Base-by-base conservation (phyloP, 1,140 invertebrate genomes). In the Atta texana region DNA sequence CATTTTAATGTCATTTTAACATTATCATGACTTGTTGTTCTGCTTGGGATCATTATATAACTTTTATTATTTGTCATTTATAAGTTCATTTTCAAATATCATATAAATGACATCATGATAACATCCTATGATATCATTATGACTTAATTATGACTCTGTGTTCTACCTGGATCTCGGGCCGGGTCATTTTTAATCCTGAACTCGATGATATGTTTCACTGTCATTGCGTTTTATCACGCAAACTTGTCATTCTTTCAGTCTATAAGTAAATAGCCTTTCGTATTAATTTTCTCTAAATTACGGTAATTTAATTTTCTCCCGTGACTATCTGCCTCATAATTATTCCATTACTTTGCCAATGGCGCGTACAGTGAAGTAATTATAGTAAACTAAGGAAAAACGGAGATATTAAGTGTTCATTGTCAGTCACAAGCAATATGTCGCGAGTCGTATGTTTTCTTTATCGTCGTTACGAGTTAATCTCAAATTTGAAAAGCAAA, bases 231-330 rank as follows among this genome's bases (percentile, higher is more conserved):
- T 61, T 61, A 55, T 63, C 81, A 85, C 34, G 66, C 66, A 8
- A 81, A 28, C 53, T 28, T 44, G 21, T 61, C 44, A 39, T 81
- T 57, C 18, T 3, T 21, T 10, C 0, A 5, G 18, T 28, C 16
- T 57, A 68, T 51, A 39, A 21, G 10, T 80, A 80, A 63, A 49
- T 49, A 64, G 4, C 34, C 28, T 18, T 18, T 78, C 14, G 3
- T 24, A 53, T 78, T 53, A 21, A 78, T 66, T 34, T 78, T 78
- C 16, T 66, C 61, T 34, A 64, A 51, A 77, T 77, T 77, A 18
- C n/a, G 18, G 14, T 49, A 63, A 77, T 63, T 44, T 77, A 61
- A 61, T 28, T n/a, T 63, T 44, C 24, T 14, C 34, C 21, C 21
- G 57, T 7, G 6, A n/a, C 53, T 55, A 3, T 55, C 16, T 55